phyloP scores from a whole-genome alignment of 2,888 invertebrate species.

The Seira musarum region DNA sequence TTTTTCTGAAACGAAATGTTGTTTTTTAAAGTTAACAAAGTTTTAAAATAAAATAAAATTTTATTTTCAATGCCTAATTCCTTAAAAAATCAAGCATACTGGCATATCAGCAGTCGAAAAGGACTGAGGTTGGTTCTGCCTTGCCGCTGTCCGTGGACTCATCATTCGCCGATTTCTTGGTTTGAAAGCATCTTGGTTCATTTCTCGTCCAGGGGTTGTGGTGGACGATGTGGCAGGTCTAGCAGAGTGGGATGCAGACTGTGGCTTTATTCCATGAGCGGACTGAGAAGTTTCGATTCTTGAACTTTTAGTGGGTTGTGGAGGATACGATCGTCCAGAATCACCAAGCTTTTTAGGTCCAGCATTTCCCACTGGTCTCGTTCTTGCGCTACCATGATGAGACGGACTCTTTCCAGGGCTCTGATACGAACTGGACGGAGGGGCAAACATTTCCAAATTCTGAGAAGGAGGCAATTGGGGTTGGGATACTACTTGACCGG shows the following conservation, averaged over 20 bases:
- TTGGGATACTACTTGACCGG: no score
- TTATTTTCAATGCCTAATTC: constrained; percentile 15
- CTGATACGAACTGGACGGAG: background rate
- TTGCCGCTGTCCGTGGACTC: constrained; percentile 40
- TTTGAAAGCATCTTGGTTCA: constrained; percentile 34
- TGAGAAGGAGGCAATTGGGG: background rate
- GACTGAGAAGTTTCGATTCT: constrained; percentile 6
- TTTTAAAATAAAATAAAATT: constrained; percentile 1
- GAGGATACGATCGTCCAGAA: no score
- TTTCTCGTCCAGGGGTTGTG: background rate
- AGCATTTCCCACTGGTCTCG: background rate
- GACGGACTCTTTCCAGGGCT: background rate
- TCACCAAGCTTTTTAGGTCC: no score
- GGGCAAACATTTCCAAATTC: background rate
- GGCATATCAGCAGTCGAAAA: background rate
- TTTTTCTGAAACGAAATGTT: constrained; percentile 15
- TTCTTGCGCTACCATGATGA: background rate
- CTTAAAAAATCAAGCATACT: constrained; percentile 19
- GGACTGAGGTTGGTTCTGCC: background rate
- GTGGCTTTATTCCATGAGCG: background rate
- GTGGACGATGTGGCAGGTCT: background rate
- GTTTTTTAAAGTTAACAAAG: no score
- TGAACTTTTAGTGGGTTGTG: background rate
- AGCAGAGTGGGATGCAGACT: background rate
- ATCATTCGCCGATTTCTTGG: constrained; percentile 36